Base-by-base conservation (phyloP, 1,140 invertebrate species). In the Zaprionus vittiger region DNA sequence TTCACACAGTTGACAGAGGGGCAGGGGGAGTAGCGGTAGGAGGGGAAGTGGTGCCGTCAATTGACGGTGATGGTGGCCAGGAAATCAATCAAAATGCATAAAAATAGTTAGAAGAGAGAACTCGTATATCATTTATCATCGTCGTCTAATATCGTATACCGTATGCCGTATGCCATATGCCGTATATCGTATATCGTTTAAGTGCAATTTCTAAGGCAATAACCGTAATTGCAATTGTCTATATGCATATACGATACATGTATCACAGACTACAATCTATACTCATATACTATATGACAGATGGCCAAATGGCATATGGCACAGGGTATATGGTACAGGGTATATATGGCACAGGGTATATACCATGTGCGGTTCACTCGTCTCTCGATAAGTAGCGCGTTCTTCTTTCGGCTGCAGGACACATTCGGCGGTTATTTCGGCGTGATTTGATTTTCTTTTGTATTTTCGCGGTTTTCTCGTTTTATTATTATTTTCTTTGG, bases 141-240 rank as follows among this genome's bases (percentile, higher is more conserved):
- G 60, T 64, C 55, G 65, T 73, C 74, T 80, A 69, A 64, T 74
- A 74, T 44, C 31, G 44, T 63, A 26, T 49, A 34, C 47, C 54
- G 63, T 57, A 57, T 56, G 3, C 28, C 28, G 31, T 31, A 31
- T 31, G 9, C 9, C 31, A 3, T 11, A 59, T 22, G 9, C 9
- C 31, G 31, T 11, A 59, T 22, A 24, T 22, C 47, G 22, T 54
- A 73, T 59, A 55, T 66, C 57, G 41, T 38, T 76, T 63, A 59
- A 61, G 26, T 52, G 70, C 44, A 62, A 68, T 68, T 67, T 62
- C 37, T 44, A 31, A 31, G 61, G 73, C 64, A 59, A 79, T 65
- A 79, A 55, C 47, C n/a, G 73, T 68, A 79, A 69, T 71, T 54
- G 14, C 26, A 65, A 15, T 54, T 20, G 49, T 31, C 31, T 57